These are phyloP conservation scores for Dipodomys spectabilis DNA, from an alignment of 2,113 vertebrate species.

Conservation along the genomic window DNA sequence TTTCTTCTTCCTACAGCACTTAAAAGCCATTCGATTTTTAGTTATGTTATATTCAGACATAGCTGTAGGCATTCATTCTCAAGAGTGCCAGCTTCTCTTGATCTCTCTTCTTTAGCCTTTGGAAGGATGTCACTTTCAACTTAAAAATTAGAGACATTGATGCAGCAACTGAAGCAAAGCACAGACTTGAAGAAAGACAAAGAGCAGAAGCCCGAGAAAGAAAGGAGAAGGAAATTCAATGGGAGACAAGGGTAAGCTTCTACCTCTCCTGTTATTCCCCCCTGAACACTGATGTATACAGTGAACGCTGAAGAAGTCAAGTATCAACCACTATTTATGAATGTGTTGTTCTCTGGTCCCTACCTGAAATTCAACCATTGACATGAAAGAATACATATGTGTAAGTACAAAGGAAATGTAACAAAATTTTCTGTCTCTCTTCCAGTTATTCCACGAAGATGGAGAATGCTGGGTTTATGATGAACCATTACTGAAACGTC, in stretches of 20 bases:
- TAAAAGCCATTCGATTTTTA: neutral
- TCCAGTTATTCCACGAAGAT: conserved; percentile 97
- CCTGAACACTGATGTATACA: neutral
- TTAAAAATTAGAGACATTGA: conserved; percentile 97
- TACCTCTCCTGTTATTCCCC: too few species aligned
- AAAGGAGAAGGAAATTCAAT: conserved; percentile 95
- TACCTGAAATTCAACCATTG: neutral
- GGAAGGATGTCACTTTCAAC: conserved; percentile 97
- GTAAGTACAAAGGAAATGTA: neutral
- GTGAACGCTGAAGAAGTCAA: neutral
- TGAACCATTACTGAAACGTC: conserved; percentile 95
- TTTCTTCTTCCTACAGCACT: neutral
- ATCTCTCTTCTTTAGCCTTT: conserved; percentile 88
- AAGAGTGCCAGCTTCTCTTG: neutral
- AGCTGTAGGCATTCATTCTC: neutral
- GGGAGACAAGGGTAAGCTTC: conserved; percentile 96
- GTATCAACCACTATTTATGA: neutral
- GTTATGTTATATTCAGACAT: neutral
- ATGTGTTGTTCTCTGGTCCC: neutral
- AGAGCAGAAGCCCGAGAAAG: conserved; percentile 96
- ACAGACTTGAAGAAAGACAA: conserved; percentile 96
- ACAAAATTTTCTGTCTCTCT: neutral
- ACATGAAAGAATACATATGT: too few species aligned
- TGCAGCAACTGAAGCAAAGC: conserved; percentile 96
- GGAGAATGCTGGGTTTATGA: conserved; percentile 99